Base-by-base conservation (phyloP, 2,888 invertebrate species). In the Philereme vetulata region DNA sequence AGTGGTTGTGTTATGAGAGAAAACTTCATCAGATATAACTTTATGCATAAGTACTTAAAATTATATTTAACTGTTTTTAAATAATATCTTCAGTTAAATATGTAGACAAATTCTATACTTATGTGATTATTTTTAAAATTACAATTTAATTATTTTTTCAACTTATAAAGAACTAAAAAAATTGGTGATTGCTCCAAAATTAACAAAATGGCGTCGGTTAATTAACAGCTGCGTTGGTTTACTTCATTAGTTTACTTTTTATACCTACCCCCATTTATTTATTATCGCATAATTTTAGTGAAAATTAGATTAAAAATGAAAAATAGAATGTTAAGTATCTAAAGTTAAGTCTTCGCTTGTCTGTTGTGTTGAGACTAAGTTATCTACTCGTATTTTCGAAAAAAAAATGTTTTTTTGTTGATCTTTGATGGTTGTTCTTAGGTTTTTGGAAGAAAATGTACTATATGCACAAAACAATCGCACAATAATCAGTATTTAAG, bases 321-420 rank as follows among this genome's bases (percentile, higher is more conserved):
- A 21, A 62, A 66, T 80, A 80, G 76, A 69, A 60, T 63, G 57
- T 72, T 80, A 80, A 80, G 78, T 72, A 72, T 72, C 57, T 74
- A 74, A 72, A 65, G 64, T 68, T 73, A 77, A 76, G 74, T 72
- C 65, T 68, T 51, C 72, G 80, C 81, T 82, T 82, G 74, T 78
- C 72, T 76, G 77, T 78, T 80, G 59, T 53, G 70, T 78, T 75
- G 67, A 68, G 66, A 70, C 70, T 67, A 33, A 68, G 67, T 74
- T 70, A 48, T 61, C 59, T 58, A 68, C 65, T 69, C 57, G 65
- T 71, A 71, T 71, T 69, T 74, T 69, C 72, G 71, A 74, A 73
- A 59, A 73, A 59, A 59, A 56, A 49, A n/a, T 50, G 42, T 60
- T 56, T 40, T 65, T 65, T 55, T 66, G 50, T 60, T 51, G 51